These are phyloP conservation scores for Alectura lathami DNA, from an alignment of 2,113 vertebrate species.

Conservation along the genomic window DNA sequence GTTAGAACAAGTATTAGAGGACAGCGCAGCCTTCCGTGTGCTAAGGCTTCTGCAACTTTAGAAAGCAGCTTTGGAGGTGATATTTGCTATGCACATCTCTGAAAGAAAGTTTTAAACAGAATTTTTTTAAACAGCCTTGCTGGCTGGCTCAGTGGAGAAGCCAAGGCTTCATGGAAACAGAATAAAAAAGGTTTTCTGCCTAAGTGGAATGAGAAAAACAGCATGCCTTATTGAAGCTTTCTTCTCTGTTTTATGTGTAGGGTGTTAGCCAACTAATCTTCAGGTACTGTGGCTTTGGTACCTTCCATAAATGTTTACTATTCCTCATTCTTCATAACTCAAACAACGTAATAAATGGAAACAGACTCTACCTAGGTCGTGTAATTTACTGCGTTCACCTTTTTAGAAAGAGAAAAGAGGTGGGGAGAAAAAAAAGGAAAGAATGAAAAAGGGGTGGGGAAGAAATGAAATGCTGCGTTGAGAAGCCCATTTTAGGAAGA, in stretches of 20 bases:
- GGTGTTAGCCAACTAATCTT: neutral
- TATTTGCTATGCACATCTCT: neutral
- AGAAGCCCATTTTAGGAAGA: constrained; percentile 13
- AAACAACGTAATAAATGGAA: neutral
- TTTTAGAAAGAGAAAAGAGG: neutral
- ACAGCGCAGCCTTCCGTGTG: neutral
- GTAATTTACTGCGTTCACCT: neutral
- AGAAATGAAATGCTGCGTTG: neutral
- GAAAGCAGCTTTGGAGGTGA: neutral
- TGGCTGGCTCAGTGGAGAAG: neutral
- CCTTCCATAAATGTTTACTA: neutral
- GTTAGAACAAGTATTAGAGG: neutral
- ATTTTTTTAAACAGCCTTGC: neutral
- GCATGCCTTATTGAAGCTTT: neutral
- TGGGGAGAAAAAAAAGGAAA: neutral
- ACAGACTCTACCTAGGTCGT: neutral
- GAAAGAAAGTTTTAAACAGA: neutral
- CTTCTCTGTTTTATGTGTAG: neutral
- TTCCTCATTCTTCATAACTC: neutral
- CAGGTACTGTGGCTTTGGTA: neutral
- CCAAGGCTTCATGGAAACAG: neutral
- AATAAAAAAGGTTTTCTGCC: neutral
- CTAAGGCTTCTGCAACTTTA: neutral
- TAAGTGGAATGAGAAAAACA: neutral
- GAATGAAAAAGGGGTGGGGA: neutral